Conservation (phyloP, 1,140 invertebrate species). For the Tetragnatha versicolor region DNA sequence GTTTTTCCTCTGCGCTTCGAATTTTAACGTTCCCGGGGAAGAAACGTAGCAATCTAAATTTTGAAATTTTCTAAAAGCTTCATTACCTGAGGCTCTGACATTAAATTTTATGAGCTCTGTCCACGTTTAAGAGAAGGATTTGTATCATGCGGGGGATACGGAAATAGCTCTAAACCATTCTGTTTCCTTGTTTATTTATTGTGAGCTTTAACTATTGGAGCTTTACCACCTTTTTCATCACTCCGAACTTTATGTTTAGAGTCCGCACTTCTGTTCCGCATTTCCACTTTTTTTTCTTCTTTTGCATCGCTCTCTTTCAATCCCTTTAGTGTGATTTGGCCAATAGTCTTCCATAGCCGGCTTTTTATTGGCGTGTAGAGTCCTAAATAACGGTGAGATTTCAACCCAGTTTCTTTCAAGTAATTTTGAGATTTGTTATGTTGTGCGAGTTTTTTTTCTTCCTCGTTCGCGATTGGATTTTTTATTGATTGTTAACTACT, state of each 20-base stretch:
- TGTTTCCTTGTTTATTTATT: neutral
- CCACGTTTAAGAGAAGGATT: neutral
- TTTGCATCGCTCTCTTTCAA: neutral
- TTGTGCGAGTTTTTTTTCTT: conserved; percentile 11
- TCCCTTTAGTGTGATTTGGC: conserved; percentile 42
- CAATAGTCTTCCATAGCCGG: conserved; percentile 27
- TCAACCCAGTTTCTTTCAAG: conserved; percentile 12
- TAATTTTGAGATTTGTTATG: conserved; percentile 21
- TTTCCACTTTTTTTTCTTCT: neutral
- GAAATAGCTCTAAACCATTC: conserved; percentile 3
- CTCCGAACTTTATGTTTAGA: conserved; percentile 36
- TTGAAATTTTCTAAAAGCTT: conserved; percentile 34
- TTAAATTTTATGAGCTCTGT: conserved; percentile 34
- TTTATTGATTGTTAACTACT: conserved; percentile 20
- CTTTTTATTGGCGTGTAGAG: conserved; percentile 35
- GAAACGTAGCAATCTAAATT: conserved; percentile 9
- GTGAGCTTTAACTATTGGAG: conserved; percentile 14
- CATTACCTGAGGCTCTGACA: conserved; percentile 4
- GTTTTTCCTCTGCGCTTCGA: neutral
- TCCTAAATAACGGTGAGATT: conserved; percentile 29
- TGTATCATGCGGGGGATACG: neutral
- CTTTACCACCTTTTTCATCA: conserved; percentile 38
- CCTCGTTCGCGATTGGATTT: no score
- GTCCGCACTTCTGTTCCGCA: conserved; percentile 18
- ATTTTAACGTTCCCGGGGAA: neutral